Conservation (phyloP, 2,797 vertebrate genomes). For the Allobates femoralis region DNA sequence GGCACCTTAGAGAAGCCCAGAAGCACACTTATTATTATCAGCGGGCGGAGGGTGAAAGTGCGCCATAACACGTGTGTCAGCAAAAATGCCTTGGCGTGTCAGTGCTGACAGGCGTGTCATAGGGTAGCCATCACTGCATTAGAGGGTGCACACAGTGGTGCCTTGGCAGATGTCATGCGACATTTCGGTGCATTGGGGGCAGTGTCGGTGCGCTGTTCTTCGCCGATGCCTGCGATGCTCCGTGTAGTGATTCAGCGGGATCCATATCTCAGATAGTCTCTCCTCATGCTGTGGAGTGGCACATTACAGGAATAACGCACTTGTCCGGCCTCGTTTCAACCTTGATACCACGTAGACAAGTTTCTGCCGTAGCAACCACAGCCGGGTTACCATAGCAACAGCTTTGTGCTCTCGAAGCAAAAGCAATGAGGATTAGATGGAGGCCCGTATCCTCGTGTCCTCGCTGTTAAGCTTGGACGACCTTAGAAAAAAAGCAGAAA, state of each 20-base stretch:
- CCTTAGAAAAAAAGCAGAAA: slow-evolving; percentile 73
- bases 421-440: slow-evolving; percentile 78
- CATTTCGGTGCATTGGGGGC: no score
- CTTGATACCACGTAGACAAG: slow-evolving; percentile 72
- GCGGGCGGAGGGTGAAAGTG: no score
- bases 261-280: neutral
- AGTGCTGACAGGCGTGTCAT: no score
- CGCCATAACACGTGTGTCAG: no score
- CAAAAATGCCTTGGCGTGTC: no score
- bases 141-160: no score
- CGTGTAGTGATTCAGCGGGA: neutral
- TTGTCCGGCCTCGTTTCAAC: slow-evolving; percentile 68
- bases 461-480: slow-evolving; percentile 73
- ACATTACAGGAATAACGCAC: slow-evolving; percentile 61
- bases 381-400: slow-evolving; percentile 80
- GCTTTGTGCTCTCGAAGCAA: slow-evolving; percentile 74
- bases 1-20: no score
- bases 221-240: neutral
- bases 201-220: no score
- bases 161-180: no score
- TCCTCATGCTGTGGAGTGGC: neutral
- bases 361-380: slow-evolving; percentile 75
- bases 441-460: slow-evolving; percentile 71
- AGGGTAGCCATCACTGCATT: no score
- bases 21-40: no score